Evolutionary conservation across 2,888 invertebrate species (phyloP).

Genomic region (Calameuta filiformis): DNA sequence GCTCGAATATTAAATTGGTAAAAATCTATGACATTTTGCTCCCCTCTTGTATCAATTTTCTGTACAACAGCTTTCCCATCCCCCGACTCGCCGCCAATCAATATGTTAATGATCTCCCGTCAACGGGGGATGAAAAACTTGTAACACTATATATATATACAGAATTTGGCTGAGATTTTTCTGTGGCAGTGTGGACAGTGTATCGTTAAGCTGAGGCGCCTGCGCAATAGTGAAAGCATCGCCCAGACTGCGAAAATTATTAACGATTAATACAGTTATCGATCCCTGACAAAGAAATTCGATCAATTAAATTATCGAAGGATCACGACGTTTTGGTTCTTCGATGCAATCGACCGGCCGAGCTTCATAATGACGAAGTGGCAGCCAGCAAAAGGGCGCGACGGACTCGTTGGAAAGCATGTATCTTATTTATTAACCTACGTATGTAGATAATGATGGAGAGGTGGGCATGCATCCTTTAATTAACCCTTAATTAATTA

Average conservation of each 20-base stretch:
- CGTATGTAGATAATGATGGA: constrained; percentile 45
- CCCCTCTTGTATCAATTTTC: background rate
- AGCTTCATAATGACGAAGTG: background rate
- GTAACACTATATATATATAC: background rate
- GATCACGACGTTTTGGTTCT: background rate
- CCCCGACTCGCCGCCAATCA: background rate
- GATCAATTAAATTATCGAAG: background rate
- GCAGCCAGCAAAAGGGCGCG: constrained; percentile 22
- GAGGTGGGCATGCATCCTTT: constrained; percentile 36
- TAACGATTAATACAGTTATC: background rate
- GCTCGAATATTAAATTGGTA: background rate
- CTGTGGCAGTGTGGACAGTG: background rate
- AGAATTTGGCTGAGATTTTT: background rate
- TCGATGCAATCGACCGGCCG: background rate
- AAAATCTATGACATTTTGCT: background rate
- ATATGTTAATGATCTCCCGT: background rate
- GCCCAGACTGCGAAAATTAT: background rate
- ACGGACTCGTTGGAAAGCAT: constrained; percentile 28
- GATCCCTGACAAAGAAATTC: background rate
- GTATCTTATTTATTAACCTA: constrained; percentile 35
- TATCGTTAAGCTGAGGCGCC: background rate
- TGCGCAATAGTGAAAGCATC: background rate
- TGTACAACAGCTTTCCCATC: background rate
- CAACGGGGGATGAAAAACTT: background rate
- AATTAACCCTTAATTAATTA: constrained; percentile 19